A percentile compares a stretch with the other conserved stretches of the same genome.
Evolutionary conservation across 2,797 vertebrate species (phyloP).

Genomic region (Syncerus caffer): DNA sequence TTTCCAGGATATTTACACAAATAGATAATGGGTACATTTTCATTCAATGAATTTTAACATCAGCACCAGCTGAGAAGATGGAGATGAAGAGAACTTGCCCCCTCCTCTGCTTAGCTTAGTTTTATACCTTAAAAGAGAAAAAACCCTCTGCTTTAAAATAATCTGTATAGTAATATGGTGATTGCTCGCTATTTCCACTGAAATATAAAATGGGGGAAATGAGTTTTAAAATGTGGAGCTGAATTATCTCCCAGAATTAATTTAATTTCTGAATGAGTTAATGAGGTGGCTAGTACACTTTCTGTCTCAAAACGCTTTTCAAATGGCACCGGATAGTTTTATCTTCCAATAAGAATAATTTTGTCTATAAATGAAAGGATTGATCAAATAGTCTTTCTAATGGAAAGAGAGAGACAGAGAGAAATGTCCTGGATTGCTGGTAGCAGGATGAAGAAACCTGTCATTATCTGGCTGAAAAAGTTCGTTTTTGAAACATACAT

Average conservation of each 20-base stretch:
- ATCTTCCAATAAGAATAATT: neutral
- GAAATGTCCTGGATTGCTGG: neutral
- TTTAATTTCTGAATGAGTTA: neutral
- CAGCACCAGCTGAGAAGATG: neutral
- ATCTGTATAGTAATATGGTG: neutral
- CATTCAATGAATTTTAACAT: neutral
- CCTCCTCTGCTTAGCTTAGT: neutral
- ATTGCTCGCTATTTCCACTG: neutral
- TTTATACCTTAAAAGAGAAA: neutral
- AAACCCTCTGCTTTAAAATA: neutral
- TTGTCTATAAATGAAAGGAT: neutral
- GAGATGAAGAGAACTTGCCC: neutral
- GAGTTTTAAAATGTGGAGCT: neutral
- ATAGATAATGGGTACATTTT: neutral
- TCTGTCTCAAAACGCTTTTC: neutral
- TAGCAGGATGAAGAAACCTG: neutral
- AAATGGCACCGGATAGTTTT: neutral
- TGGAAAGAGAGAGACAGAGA: neutral
- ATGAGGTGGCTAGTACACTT: neutral
- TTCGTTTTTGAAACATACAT: neutral
- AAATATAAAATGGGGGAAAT: neutral
- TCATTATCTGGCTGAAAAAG: neutral
- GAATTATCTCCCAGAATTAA: conserved; percentile 2
- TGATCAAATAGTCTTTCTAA: neutral
- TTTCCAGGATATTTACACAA: neutral